Evolutionary conservation across 2,888 invertebrate genomes (phyloP).

Genomic region (Gerris lacustris): DNA sequence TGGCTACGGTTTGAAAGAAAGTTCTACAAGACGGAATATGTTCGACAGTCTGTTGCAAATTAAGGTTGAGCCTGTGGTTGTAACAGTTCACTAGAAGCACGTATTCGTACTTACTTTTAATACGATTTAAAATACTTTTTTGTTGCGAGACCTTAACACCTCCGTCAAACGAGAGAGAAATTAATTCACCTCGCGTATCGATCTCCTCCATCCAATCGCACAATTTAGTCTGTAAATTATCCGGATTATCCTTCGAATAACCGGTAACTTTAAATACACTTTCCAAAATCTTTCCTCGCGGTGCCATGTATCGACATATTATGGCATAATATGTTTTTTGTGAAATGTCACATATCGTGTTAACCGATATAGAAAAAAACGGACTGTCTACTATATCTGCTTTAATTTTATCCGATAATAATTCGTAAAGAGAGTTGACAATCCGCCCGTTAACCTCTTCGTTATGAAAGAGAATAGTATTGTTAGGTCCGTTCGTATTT

Average conservation of each 20-base stretch:
- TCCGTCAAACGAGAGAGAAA: neutral
- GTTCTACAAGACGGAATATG: neutral
- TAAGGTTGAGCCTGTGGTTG: neutral
- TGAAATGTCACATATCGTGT: neutral
- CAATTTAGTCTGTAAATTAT: neutral
- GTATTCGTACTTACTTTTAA: neutral
- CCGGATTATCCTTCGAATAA: neutral
- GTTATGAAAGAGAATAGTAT: too few relatives aligned
- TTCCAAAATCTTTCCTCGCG: neutral
- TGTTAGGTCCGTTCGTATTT: too few relatives aligned
- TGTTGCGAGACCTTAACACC: neutral
- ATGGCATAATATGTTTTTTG: neutral
- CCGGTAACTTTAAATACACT: neutral
- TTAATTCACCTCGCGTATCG: neutral
- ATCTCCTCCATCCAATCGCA: neutral
- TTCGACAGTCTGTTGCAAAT: neutral
- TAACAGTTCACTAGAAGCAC: neutral
- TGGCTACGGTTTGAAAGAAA: neutral
- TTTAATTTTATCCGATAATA: neutral
- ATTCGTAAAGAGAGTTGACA: neutral
- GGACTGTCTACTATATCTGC: neutral
- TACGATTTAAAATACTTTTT: neutral
- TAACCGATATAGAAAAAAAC: neutral
- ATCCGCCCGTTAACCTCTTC: too few relatives aligned
- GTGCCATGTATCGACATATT: neutral